A percentile compares a stretch with the other conserved stretches of the same genome.
These are phyloP conservation scores for Pandemis corylana DNA, from an alignment of 2,888 invertebrate species.

Conservation along the genomic window DNA sequence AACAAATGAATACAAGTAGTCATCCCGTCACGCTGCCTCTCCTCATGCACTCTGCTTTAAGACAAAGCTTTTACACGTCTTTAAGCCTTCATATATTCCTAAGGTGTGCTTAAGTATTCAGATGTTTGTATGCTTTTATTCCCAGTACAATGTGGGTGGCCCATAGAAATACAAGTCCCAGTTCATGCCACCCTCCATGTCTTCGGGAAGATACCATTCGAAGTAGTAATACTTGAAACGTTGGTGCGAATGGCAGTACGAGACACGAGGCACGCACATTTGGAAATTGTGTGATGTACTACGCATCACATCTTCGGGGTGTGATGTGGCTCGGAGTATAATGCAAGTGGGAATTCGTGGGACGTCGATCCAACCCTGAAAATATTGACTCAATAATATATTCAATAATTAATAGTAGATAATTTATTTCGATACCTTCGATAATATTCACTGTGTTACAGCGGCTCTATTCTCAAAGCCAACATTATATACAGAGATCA, in stretches of 20 bases:
- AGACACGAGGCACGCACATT: slow-evolving; percentile 36
- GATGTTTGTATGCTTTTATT: neutral
- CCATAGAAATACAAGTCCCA: slow-evolving; percentile 41
- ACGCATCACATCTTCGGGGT: slow-evolving; percentile 3
- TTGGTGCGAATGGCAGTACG: slow-evolving; percentile 35
- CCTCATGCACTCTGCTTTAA: too few relatives aligned
- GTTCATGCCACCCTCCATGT: slow-evolving; percentile 41
- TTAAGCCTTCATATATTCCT: too few relatives aligned
- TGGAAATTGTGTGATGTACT: slow-evolving; percentile 26
- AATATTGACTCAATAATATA: neutral
- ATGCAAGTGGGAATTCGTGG: slow-evolving; percentile 37
- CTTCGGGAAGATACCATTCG: slow-evolving; percentile 41
- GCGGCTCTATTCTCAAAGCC: too few relatives aligned
- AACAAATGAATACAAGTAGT: too few relatives aligned
- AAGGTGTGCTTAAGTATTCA: too few relatives aligned
- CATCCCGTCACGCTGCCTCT: too few relatives aligned
- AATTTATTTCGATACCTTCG: too few relatives aligned
- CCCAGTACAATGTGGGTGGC: slow-evolving; percentile 6
- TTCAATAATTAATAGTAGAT: too few relatives aligned
- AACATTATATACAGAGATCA: too few relatives aligned
- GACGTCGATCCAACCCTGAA: slow-evolving; percentile 28
- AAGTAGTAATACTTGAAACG: slow-evolving; percentile 36
- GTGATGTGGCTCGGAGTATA: slow-evolving; percentile 16
- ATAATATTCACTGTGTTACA: too few relatives aligned
- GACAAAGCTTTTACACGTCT: too few relatives aligned